These are phyloP conservation scores for Rapana venosa DNA, from an alignment of 2,888 invertebrate species.

Conservation along the genomic window DNA sequence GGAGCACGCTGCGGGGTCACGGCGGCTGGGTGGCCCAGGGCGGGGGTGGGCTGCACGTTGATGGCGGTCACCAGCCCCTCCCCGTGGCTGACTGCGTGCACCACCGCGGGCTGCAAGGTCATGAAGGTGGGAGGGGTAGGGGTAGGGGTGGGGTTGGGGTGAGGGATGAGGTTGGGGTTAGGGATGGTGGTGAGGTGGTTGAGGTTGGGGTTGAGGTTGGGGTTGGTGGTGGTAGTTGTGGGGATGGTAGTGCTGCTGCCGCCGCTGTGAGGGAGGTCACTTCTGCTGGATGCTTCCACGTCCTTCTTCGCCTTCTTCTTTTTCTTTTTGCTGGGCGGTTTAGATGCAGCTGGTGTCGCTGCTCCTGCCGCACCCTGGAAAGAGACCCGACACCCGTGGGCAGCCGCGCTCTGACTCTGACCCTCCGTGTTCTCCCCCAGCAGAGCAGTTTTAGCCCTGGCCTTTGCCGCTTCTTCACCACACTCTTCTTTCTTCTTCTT, in stretches of 20 bases:
- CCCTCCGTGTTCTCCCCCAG: not conserved
- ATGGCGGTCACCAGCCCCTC: constrained; percentile 27
- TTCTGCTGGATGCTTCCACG: not conserved
- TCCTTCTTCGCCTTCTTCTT: not conserved
- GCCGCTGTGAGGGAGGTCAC: not conserved
- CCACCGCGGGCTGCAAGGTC: not conserved
- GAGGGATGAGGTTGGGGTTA: not conserved
- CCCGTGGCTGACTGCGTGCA: not conserved
- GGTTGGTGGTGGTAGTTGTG: not conserved
- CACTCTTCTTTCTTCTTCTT: not conserved
- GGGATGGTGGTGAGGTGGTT: not conserved
- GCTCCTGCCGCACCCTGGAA: not conserved
- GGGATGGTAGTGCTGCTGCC: not conserved
- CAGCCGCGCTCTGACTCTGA: not conserved
- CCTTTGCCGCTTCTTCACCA: not conserved
- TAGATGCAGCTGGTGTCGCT: not conserved
- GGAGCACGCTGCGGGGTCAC: not conserved
- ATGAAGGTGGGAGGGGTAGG: constrained; percentile 16
- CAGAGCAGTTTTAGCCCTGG: not conserved
- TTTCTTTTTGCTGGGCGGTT: not conserved
- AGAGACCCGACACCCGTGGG: not conserved
- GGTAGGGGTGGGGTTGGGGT: constrained; percentile 21
- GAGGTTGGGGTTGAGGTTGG: not conserved
- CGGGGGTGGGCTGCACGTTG: not conserved
- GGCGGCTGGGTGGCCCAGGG: not conserved